phyloP scores from a whole-genome alignment of 2,797 vertebrate genomes.

The Rhodeus uyekii region DNA sequence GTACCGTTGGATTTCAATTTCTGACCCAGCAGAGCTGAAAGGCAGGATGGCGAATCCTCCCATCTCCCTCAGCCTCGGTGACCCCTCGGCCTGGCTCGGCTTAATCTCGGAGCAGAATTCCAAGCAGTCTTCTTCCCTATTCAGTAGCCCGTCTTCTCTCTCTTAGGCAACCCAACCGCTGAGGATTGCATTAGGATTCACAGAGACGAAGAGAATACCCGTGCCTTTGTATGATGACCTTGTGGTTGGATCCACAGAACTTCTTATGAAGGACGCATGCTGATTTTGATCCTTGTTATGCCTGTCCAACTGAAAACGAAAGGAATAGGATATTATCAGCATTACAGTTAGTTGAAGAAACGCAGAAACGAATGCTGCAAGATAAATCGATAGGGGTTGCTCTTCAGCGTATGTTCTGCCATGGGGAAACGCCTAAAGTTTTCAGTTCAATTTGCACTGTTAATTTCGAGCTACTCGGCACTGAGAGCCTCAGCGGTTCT shows the following conservation, averaged over 20 bases:
- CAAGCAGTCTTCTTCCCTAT: slow-evolving; percentile 51
- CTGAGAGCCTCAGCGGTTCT: slow-evolving; percentile 14
- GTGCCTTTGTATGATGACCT: slow-evolving; percentile 5
- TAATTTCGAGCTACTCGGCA: neutral
- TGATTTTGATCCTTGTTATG: neutral
- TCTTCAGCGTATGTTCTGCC: neutral
- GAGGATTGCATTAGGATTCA: slow-evolving; percentile 42
- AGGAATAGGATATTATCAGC: neutral
- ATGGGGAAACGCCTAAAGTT: slow-evolving; percentile 4
- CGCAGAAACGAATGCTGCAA: neutral
- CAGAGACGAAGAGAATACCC: slow-evolving; percentile 5
- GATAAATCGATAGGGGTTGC: neutral
- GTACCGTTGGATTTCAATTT: slow-evolving; percentile 59
- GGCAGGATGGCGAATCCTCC: slow-evolving; percentile 45
- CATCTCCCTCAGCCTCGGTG: neutral
- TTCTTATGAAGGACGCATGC: slow-evolving; percentile 6
- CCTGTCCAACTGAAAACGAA: neutral
- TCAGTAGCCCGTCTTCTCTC: slow-evolving; percentile 62
- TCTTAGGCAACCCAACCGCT: slow-evolving; percentile 7
- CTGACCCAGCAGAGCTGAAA: slow-evolving; percentile 59
- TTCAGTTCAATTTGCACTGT: slow-evolving; percentile 19
- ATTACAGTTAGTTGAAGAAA: neutral
- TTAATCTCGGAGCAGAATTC: slow-evolving; percentile 31
- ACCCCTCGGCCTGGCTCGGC: neutral
- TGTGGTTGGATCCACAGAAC: slow-evolving; percentile 16